A percentile compares a stretch with the other conserved stretches of the same genome.
phyloP scores from a whole-genome alignment of 2,113 vertebrate species.

The Sterrhoptilus dennistouni region DNA sequence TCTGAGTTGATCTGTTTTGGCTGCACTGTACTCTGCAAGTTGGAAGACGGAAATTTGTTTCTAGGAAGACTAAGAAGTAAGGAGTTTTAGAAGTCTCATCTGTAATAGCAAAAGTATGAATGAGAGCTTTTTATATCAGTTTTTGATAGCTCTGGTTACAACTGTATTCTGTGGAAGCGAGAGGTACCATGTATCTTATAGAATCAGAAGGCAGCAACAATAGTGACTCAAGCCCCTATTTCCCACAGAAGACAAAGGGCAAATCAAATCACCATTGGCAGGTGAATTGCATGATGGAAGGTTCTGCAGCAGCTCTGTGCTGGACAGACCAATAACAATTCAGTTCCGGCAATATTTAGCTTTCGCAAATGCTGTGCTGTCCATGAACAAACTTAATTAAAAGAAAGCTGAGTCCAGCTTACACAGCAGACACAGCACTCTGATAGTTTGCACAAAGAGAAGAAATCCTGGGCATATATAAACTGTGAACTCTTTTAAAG shows the following conservation, averaged over 20 bases:
- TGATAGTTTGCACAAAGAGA: constrained; percentile 28
- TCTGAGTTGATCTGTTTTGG: background rate
- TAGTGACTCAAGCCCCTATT: background rate
- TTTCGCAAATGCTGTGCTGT: constrained; percentile 41
- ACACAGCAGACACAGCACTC: background rate
- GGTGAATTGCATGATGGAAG: constrained; percentile 1
- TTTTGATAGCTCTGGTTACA: background rate
- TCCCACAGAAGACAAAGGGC: background rate
- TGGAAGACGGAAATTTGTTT: background rate
- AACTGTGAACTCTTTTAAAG: constrained; percentile 27
- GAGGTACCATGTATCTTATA: background rate
- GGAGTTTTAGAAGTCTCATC: background rate
- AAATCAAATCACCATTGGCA: constrained; percentile 42
- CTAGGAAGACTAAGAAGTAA: background rate
- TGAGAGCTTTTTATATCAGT: background rate
- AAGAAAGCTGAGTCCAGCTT: constrained; percentile 32
- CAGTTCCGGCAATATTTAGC: constrained; percentile 10
- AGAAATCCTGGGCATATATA: background rate
- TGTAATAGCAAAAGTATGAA: background rate
- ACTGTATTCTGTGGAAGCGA: background rate
- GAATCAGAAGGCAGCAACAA: background rate
- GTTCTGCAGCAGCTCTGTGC: background rate
- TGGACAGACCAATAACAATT: background rate
- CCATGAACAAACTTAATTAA: constrained; percentile 54
- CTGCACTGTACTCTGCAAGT: background rate